Evolutionary conservation across 1,140 invertebrate genomes (phyloP), one percentile per base, ranked within the genome.

Genomic region (Pollicipes pollicipes): DNA sequence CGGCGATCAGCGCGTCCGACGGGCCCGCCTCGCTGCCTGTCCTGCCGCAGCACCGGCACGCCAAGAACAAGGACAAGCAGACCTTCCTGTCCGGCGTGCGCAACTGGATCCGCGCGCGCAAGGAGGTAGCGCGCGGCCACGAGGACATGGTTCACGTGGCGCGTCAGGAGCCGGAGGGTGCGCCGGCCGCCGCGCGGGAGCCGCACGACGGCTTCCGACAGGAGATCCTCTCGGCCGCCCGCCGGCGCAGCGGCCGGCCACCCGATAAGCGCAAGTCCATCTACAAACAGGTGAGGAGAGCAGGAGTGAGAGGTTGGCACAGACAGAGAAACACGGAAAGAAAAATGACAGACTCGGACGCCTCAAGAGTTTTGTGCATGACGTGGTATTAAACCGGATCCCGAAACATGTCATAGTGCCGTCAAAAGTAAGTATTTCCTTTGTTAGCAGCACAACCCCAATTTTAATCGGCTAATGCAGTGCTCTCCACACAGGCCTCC

Each of bases 111-210:
- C 45, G 45, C 17, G 8, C 45, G 45, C 45, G 45, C 2, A 58
- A 58, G 45, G 45, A 58, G 6, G 8, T 21, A 21, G 13, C 45
- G 17, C 45, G 45, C 24, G 45, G 45, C 45, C 2, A 3, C 2
- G 45, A 66, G 3, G 64, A 13, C 28, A 3, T 28, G 28, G 64
- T 10, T 28, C 24, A 66, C 27, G 64, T 10, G n/a, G n/a, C 28
- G 3, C 3, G 64, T 28, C 27, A 21, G 27, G 64, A 66, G 64
- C 64, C 28, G 64, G 64, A 66, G 28, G 69, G 68, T 37, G 70
- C 73, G n/a, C 45, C 71, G 70, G 69, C 29, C 63, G 70, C 26
- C 69, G 68, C 21, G 68, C 71, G 6, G 69, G 32, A 28, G 71
- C 67, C 68, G 45, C 72, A 74, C 21, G 69, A 72, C 24, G 70